phyloP scores from a whole-genome alignment of 2,888 invertebrate genomes.

The Orthonevra nobilis region DNA sequence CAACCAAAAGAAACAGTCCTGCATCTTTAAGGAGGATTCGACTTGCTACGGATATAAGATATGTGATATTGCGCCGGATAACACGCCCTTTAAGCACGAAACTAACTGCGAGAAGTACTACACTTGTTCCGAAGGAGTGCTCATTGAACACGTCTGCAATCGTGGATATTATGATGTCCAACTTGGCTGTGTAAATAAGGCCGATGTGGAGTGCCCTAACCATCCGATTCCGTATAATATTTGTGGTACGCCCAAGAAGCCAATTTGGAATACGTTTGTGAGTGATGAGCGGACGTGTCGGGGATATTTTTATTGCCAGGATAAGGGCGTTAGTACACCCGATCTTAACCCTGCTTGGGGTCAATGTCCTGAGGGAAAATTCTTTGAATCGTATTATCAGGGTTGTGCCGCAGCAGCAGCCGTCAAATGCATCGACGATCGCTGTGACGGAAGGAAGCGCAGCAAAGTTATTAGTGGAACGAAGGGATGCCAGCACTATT shows the following conservation, averaged over 20 bases:
- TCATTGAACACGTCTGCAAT: constrained; percentile 54
- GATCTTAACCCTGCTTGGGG: constrained; percentile 73
- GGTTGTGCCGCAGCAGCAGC: constrained; percentile 68
- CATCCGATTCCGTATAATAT: constrained; percentile 73
- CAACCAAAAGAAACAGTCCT: constrained; percentile 54
- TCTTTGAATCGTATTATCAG: constrained; percentile 72
- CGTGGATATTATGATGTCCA: constrained; percentile 71
- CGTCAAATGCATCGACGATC: constrained; percentile 72
- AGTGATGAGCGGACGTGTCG: constrained; percentile 74
- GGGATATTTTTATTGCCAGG: constrained; percentile 75
- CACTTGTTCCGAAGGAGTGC: constrained; percentile 62
- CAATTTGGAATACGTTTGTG: constrained; percentile 73
- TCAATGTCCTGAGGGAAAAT: constrained; percentile 71
- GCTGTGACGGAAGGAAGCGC: constrained; percentile 72
- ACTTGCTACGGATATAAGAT: constrained; percentile 72
- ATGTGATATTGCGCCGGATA: constrained; percentile 72
- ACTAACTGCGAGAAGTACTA: constrained; percentile 73
- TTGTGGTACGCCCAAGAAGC: constrained; percentile 75
- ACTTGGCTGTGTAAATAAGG: constrained; percentile 71
- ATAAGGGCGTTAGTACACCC: constrained; percentile 72
- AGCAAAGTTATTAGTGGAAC: constrained; percentile 69
- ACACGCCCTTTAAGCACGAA: constrained; percentile 71
- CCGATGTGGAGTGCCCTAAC: constrained; percentile 71
- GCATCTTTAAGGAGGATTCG: constrained; percentile 71
- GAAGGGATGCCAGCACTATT: constrained; percentile 72